A percentile compares a stretch with the other conserved stretches of the same genome.
Conservation (phyloP, 1,140 invertebrate species). For the Procambarus clarkii region DNA sequence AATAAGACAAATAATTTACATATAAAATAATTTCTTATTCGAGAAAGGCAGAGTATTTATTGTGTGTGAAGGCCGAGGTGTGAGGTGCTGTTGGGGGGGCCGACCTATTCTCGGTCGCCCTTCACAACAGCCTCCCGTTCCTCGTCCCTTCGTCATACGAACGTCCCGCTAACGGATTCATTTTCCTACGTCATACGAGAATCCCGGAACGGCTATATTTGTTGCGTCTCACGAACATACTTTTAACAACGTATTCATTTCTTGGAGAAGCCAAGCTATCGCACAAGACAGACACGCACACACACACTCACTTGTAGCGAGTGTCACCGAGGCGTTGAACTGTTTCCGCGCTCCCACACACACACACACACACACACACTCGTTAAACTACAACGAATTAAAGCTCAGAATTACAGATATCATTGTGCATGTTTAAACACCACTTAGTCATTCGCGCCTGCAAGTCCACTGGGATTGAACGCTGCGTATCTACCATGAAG, state of each 20-base stretch:
- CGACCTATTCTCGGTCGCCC: too few species aligned
- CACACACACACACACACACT: too few species aligned
- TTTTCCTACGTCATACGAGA: neutral
- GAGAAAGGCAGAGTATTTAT: slow-evolving; percentile 47
- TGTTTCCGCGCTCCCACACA: too few species aligned
- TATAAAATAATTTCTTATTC: slow-evolving; percentile 50
- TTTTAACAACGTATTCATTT: neutral
- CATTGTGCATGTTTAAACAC: slow-evolving; percentile 5
- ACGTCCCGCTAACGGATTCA: neutral
- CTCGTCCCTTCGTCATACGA: too few species aligned
- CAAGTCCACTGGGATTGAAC: too few species aligned
- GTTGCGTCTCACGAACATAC: neutral
- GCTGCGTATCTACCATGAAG: too few species aligned
- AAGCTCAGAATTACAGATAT: slow-evolving; percentile 40
- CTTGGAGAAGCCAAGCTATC: neutral
- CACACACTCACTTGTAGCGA: too few species aligned
- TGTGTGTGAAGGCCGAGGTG: neutral
- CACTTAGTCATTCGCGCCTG: too few species aligned
- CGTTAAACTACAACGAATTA: neutral
- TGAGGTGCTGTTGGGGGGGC: neutral
- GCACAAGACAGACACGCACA: neutral
- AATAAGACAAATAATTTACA: slow-evolving; percentile 37
- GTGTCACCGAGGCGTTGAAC: too few species aligned
- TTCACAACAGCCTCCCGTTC: too few species aligned
- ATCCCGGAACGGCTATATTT: neutral